phyloP scores from a whole-genome alignment of 2,113 vertebrate genomes.

The Aix galericulata region DNA sequence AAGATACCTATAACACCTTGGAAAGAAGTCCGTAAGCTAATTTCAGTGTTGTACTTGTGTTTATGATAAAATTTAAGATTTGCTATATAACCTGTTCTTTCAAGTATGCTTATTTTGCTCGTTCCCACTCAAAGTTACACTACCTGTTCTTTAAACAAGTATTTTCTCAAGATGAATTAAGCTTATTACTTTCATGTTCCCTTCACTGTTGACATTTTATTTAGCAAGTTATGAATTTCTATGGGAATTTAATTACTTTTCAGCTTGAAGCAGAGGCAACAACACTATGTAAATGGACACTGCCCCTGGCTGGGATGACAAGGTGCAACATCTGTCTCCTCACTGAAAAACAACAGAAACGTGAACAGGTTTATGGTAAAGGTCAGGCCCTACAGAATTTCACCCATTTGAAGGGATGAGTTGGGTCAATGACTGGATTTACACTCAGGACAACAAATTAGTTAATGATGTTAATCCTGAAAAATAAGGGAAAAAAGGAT shows the following conservation, averaged over 20 bases:
- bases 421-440: neutral
- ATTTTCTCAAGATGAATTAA: neutral
- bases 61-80: neutral
- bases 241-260: neutral
- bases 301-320: neutral
- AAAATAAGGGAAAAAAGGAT: neutral
- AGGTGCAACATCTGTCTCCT: neutral
- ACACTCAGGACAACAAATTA: neutral
- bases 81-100: neutral
- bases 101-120: neutral
- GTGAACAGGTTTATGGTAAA: neutral
- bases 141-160: neutral
- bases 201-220: neutral
- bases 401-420: neutral
- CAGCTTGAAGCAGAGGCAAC: neutral
- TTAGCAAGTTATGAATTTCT: neutral
- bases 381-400: neutral
- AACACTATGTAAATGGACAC: accelerated
- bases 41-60: neutral
- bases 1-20: neutral
- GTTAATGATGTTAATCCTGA: neutral
- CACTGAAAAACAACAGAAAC: neutral
- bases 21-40: neutral
- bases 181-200: neutral
- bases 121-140: neutral